These are phyloP conservation scores for Paralichthys olivaceus DNA, from an alignment of 2,113 vertebrate species.

Conservation along the genomic window DNA sequence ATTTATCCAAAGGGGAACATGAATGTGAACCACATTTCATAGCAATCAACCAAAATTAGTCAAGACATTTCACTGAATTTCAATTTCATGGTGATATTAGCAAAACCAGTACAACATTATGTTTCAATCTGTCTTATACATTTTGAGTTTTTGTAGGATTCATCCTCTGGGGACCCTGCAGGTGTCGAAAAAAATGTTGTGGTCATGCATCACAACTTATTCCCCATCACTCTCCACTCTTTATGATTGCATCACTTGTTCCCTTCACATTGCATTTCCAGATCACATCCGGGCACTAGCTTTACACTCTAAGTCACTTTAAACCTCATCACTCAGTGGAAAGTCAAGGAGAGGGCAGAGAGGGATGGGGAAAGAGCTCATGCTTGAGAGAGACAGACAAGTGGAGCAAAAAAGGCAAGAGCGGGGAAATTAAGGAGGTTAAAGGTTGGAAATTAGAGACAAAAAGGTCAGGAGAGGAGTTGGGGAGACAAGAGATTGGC, in stretches of 20 bases:
- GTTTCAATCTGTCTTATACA: neutral
- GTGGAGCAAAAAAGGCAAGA: constrained; percentile 8
- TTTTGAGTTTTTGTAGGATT: neutral
- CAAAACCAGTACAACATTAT: neutral
- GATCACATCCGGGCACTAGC: constrained; percentile 59
- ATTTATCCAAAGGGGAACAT: neutral
- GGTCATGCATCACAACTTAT: neutral
- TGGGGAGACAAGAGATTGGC: neutral
- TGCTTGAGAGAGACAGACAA: neutral
- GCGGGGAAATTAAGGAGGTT: constrained; percentile 30
- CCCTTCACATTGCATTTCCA: constrained; percentile 59
- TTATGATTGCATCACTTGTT: constrained; percentile 37
- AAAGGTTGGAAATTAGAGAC: constrained; percentile 52
- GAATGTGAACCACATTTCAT: neutral
- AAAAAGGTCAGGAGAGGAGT: constrained; percentile 31
- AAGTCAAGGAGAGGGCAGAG: constrained; percentile 65
- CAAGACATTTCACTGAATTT: neutral
- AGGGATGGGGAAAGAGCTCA: constrained; percentile 33
- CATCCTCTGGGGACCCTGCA: neutral
- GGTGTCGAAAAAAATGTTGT: too few relatives aligned
- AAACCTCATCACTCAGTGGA: constrained; percentile 64
- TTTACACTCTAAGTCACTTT: constrained; percentile 69
- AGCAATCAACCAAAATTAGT: neutral
- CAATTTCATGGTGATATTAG: neutral
- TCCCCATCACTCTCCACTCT: constrained; percentile 19